phyloP scores from a whole-genome alignment of 2,888 invertebrate species.

The Cephus rjabovi region DNA sequence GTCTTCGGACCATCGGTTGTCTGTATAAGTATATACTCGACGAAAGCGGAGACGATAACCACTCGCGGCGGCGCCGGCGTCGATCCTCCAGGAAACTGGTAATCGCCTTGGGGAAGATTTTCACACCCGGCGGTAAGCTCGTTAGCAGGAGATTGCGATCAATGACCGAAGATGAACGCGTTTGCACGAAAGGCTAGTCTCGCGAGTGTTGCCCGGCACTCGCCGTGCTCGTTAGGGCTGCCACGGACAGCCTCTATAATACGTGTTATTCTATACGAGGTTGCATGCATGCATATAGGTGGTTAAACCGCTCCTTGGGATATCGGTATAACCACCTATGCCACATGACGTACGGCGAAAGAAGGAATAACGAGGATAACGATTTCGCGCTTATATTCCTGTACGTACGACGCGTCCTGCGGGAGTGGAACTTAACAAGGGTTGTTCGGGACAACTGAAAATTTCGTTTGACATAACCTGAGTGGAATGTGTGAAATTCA shows the following conservation, averaged over 20 bases:
- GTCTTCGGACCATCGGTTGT: not conserved
- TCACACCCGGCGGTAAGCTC: constrained; percentile 61
- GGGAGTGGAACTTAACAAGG: not conserved
- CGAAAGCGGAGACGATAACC: not conserved
- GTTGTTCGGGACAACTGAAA: not conserved
- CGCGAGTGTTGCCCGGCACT: not conserved
- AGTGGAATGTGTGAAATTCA: not conserved
- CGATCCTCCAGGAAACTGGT: not conserved
- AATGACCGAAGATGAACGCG: constrained; percentile 64
- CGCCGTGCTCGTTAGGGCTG: constrained; percentile 53
- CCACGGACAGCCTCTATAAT: constrained; percentile 12
- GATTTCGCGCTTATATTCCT: not conserved
- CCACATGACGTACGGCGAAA: not conserved
- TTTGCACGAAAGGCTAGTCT: constrained; percentile 41
- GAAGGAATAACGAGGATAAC: not conserved
- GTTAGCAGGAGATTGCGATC: constrained; percentile 62
- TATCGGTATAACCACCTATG: not conserved
- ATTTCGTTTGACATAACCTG: not conserved
- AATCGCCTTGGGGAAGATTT: constrained; percentile 46
- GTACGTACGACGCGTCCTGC: not conserved
- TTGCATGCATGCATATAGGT: not conserved
- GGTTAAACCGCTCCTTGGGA: not conserved
- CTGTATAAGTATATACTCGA: not conserved
- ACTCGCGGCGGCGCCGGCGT: not conserved
- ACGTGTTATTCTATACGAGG: constrained; percentile 5